A percentile compares a stretch with the other conserved stretches of the same genome.
Conservation (phyloP, 1,140 invertebrate species). For the Heliconius himera region DNA sequence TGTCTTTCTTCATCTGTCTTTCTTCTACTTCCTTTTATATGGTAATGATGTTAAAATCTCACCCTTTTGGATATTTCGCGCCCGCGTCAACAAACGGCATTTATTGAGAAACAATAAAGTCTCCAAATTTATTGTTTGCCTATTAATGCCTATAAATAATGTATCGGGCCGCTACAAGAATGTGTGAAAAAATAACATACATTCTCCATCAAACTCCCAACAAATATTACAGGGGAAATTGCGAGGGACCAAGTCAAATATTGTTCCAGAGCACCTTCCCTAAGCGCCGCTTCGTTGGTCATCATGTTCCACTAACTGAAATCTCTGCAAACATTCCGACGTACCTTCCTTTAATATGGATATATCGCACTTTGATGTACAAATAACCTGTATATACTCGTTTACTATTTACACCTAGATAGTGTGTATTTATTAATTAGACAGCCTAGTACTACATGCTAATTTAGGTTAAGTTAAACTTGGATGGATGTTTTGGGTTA, state of each 20-base stretch:
- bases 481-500: no score
- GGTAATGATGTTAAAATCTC: no score
- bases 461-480: no score
- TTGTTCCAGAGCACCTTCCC: not conserved
- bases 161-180: not conserved
- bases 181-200: not conserved
- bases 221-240: not conserved
- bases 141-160: not conserved
- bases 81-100: no score
- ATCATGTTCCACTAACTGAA: conserved; percentile 10
- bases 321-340: not conserved
- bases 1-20: no score
- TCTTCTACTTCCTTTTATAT: no score
- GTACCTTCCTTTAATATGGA: not conserved
- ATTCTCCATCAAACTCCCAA: not conserved
- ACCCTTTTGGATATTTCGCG: no score
- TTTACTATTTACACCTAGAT: no score
- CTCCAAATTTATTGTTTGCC: not conserved
- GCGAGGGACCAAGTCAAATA: conserved; percentile 4
- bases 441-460: no score
- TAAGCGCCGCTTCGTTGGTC: not conserved
- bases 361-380: not conserved
- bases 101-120: no score
- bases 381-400: not conserved
- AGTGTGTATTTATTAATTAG: no score